A percentile compares a stretch with the other conserved stretches of the same genome.
phyloP scores from a whole-genome alignment of 2,888 invertebrate genomes.

The Tenthredo mesomela region DNA sequence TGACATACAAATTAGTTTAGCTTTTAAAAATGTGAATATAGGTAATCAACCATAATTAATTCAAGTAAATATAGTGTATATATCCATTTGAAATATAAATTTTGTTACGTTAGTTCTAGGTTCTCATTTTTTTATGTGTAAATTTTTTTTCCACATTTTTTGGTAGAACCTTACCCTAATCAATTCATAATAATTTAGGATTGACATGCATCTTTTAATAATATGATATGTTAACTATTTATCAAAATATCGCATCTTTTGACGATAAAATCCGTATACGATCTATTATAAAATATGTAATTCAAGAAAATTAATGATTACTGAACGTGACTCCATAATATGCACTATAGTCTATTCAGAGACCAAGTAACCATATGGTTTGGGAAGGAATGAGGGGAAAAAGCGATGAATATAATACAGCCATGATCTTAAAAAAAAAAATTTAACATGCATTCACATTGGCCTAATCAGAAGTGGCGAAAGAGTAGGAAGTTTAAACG shows the following conservation, averaged over 20 bases:
- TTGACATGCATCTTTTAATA: no score
- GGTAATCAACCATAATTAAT: not conserved
- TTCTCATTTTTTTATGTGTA: no score
- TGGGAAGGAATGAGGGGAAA: not conserved
- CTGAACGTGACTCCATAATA: not conserved
- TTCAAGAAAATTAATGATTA: not conserved
- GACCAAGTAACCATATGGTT: not conserved
- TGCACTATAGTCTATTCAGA: not conserved
- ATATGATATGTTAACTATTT: not conserved
- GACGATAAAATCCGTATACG: no score
- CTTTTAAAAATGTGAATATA: not conserved
- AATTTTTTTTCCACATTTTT: no score
- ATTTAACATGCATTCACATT: not conserved
- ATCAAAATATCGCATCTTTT: not conserved
- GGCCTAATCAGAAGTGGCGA: constrained; percentile 7
- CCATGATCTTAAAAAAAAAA: constrained; percentile 43
- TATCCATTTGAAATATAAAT: not conserved
- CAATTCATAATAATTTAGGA: no score
- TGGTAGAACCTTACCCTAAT: no score
- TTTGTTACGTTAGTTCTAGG: not conserved
- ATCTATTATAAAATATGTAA: not conserved
- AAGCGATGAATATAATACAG: not conserved
- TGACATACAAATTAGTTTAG: no score
- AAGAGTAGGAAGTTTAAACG: constrained; percentile 30
- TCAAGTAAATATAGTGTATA: not conserved